Percentiles rank a stretch among this genome's conserved stretches.
Evolutionary conservation across 1,140 invertebrate genomes (phyloP).

Genomic region (Drosophila repleta): DNA sequence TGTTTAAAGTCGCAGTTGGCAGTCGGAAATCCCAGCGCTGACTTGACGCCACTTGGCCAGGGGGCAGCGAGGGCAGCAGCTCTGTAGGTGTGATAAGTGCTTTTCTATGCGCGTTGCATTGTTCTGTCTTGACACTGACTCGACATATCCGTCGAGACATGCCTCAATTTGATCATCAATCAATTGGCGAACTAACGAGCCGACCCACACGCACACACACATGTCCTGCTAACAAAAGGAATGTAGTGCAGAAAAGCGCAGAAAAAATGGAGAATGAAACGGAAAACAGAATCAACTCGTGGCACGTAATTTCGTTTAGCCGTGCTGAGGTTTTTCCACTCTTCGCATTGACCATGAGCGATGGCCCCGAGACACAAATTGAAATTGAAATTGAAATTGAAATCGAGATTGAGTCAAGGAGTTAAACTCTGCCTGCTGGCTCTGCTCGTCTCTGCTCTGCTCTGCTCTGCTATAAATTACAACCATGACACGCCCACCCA

Average conservation of each 20-base stretch:
- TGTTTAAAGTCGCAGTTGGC: slow-evolving; percentile 63
- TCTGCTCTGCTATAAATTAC: slow-evolving; percentile 29
- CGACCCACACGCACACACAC: slow-evolving; percentile 2
- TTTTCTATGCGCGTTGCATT: slow-evolving; percentile 52
- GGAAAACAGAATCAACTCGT: slow-evolving; percentile 11
- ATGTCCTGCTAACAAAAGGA: slow-evolving; percentile 18
- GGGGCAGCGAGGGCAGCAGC: neutral
- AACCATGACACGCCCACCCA: slow-evolving; percentile 14
- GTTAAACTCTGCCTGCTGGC: neutral
- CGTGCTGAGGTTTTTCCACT: slow-evolving; percentile 48
- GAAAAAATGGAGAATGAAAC: neutral
- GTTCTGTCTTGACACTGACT: slow-evolving; percentile 22
- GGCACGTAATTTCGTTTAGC: slow-evolving; percentile 67
- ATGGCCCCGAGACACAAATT: slow-evolving; percentile 40
- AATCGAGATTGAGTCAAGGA: slow-evolving; percentile 19
- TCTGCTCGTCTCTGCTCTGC: no score
- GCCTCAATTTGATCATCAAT: slow-evolving; percentile 69
- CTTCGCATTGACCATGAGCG: slow-evolving; percentile 63
- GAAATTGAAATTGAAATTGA: slow-evolving; percentile 39
- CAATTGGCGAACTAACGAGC: slow-evolving; percentile 74
- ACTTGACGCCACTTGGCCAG: slow-evolving; percentile 48
- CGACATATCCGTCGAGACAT: slow-evolving; percentile 49
- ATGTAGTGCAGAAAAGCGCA: neutral
- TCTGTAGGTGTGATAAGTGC: slow-evolving; percentile 72
- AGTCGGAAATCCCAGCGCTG: slow-evolving; percentile 50